Base-by-base conservation (phyloP, 2,113 vertebrate species). In the Hiodon tergisus region DNA sequence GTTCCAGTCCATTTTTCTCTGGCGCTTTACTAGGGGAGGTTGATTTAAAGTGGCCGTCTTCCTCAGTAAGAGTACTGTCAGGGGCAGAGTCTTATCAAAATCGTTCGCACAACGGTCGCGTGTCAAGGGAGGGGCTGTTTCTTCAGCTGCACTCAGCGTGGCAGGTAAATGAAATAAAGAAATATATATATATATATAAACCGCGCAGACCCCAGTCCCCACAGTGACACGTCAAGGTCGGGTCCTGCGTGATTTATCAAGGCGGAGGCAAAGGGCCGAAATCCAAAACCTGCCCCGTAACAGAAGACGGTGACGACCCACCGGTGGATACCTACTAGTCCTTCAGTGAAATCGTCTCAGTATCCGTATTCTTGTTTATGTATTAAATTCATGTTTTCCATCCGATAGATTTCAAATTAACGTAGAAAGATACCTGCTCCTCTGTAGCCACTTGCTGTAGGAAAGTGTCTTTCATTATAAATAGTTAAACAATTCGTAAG, bases 11-110 rank as follows among this genome's bases (percentile, higher is more conserved):
- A 53, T 58, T 67, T 46, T 16, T n/a, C 53, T 6, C 8, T 14
- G 48, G 65, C 10, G 57, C 65, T 75, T 75, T 75, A 75, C 67
- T 75, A 75, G 53, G 73, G 68, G 54, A 58, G 69, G 73, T 68
- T 75, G 68, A 75, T 67, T 75, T 67, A 57, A 63, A 54, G 10
- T 3, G 10, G 2, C 14, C n/a, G 48, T 67, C 73, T 67, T 53
- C 7, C 73, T 58, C 6, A 4, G 47, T 54, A 68, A 66, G 6
- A 10, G 6, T 4, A 47, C 53, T 50, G 9, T 59, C 47, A 68
- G 55, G 14, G 10, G 11, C 67, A 13, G 47, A 11, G 46, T 66
- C 65, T 67, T 31, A 31, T 31, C 31, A 31, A 31, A 31, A 31
- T 31, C 31, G 31, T 31, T 31, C 31, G 31, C 31, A 31, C 31